Percentiles rank a stretch among this genome's conserved stretches.
Conservation (phyloP, 2,113 vertebrate genomes). For the Paratilapia polleni region DNA sequence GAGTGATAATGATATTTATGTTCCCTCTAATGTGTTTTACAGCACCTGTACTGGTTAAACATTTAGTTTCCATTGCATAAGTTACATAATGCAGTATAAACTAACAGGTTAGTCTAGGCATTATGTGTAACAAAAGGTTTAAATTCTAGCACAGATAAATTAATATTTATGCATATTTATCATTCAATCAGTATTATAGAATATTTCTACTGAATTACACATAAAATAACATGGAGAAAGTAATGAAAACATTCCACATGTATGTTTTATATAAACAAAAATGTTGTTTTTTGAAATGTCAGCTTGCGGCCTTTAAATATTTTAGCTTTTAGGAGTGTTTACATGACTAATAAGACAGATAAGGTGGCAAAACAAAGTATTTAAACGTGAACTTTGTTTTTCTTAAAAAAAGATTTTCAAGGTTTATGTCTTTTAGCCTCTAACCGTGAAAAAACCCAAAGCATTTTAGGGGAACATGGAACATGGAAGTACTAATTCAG, state of each 20-base stretch:
- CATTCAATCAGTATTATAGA: background rate
- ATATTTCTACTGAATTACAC: too few relatives aligned
- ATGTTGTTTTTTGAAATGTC: background rate
- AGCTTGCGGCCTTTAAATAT: background rate
- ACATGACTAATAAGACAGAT: background rate
- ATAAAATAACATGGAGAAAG: background rate
- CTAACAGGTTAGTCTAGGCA: background rate
- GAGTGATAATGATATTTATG: constrained; percentile 13
- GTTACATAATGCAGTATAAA: background rate
- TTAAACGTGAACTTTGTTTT: background rate
- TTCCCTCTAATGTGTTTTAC: constrained; percentile 3
- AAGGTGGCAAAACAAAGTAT: background rate
- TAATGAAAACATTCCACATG: background rate
- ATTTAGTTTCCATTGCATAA: constrained; percentile 10
- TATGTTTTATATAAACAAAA: background rate
- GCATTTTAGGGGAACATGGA: too few relatives aligned
- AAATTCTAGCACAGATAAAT: background rate
- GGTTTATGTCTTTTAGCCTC: too few relatives aligned
- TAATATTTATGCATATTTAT: background rate
- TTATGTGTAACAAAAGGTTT: background rate
- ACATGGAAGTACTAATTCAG: too few relatives aligned
- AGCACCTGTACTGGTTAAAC: constrained; percentile 15
- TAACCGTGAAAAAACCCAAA: too few relatives aligned
- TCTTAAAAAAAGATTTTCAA: too few relatives aligned
- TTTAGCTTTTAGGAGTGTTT: background rate